Evolutionary conservation across 2,113 vertebrate genomes (phyloP).

Genomic region (Triplophysa siluroides): DNA sequence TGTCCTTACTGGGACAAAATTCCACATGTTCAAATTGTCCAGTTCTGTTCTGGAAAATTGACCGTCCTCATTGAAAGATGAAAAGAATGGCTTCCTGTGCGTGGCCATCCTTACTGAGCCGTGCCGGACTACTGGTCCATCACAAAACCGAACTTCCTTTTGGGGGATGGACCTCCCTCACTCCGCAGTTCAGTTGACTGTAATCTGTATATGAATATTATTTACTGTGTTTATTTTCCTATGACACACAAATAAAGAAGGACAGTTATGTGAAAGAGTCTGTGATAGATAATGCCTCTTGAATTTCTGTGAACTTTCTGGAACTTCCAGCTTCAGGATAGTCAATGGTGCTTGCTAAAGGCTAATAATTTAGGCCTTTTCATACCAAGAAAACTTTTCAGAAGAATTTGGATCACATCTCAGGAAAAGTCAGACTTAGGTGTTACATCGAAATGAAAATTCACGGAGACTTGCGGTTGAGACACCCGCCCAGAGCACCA

Average conservation of each 20-base stretch:
- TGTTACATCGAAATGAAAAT: too few relatives aligned
- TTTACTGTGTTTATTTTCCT: conserved; percentile 1
- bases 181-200: conserved; percentile 4
- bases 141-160: background rate
- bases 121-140: background rate
- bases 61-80: conserved; percentile 24
- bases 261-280: background rate
- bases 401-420: too few relatives aligned
- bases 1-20: conserved; percentile 1
- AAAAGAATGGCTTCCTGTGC: conserved; percentile 26
- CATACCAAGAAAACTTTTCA: too few relatives aligned
- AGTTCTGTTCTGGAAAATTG: conserved; percentile 6
- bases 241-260: background rate
- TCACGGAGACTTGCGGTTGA: too few relatives aligned
- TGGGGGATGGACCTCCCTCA: background rate
- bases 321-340: too few relatives aligned
- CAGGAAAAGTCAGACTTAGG: too few relatives aligned
- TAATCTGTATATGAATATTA: conserved; percentile 16
- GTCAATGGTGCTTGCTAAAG: too few relatives aligned
- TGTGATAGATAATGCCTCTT: background rate
- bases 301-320: background rate
- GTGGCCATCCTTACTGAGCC: background rate
- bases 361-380: too few relatives aligned
- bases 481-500: too few relatives aligned
- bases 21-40: background rate